Base-by-base conservation (phyloP, 2,797 vertebrate genomes). In the Helicolenus hilgendorfi region DNA sequence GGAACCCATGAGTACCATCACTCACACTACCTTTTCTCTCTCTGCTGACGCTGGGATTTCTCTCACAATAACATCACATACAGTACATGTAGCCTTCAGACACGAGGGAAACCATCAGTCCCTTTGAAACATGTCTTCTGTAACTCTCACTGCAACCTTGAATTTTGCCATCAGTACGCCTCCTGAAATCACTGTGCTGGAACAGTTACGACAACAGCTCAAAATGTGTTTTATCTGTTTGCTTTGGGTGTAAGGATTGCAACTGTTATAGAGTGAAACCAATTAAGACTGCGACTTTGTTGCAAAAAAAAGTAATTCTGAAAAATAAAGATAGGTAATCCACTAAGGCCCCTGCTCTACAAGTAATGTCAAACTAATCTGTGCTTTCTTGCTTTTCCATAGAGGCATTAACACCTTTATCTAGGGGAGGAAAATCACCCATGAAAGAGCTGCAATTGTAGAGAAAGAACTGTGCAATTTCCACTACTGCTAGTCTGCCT, bases 361-460 rank as follows among this genome's bases (percentile, higher is more conserved):
- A 74, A 76, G 55, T 73, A 60, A 84, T 41, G 62, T 86, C 60
- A 79, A 84, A 74, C 27, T 58, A 85, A 81, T 83, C 27, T 69
- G 11, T 29, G 72, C 65, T 74, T 70, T 84, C 56, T 73, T 80
- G 58, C 55, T 63, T 88, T 88, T 84, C 56, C 49, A 79, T 35
- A 45, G 11, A 74, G 9, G 45, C 38, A 79, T 59, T 89, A 72
- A 58, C 58, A 85, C 55, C 35, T 79, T 77, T 77, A 85, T 89
- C 69, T 70, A n/a, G 6, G 27, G 58, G 53, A 75, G 49, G 68
- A 81, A 89, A 87, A 58, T 71, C 26, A 76, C 24, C 53, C 10
- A 41, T 59, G 62, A 59, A 69, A 76, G 24, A 83, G 60, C 26
- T 63, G 78, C 72, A 80, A 67, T 56, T 53, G 72, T 70, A 58